Conservation (phyloP, 2,113 vertebrate genomes). For the Gymnocephalus cernua region DNA sequence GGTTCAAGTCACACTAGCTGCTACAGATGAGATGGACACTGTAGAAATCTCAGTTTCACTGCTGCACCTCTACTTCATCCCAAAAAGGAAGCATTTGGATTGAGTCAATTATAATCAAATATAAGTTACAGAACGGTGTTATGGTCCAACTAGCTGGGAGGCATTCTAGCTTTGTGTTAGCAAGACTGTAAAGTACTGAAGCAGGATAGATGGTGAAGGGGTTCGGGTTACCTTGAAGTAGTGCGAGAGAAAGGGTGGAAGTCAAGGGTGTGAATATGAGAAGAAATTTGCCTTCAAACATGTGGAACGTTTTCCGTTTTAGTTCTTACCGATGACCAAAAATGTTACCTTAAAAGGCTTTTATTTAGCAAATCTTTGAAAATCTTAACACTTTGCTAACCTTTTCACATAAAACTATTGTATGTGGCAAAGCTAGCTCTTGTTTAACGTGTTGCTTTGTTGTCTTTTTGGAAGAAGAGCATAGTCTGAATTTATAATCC, state of each 20-base stretch:
- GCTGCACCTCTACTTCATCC: background rate
- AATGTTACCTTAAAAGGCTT: background rate
- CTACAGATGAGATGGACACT: constrained; percentile 18
- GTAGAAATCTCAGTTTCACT: constrained; percentile 46
- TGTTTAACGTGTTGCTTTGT: constrained; percentile 1
- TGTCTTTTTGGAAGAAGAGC: background rate
- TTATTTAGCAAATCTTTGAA: background rate
- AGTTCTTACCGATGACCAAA: constrained; percentile 9
- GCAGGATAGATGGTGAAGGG: background rate
- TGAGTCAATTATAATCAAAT: background rate
- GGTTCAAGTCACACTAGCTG: constrained; percentile 11
- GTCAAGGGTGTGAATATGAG: background rate
- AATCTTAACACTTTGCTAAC: background rate
- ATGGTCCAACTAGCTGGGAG: background rate
- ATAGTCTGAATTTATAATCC: background rate
- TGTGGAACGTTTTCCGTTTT: background rate
- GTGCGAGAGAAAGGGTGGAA: background rate
- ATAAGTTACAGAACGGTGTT: background rate
- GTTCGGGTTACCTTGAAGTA: background rate
- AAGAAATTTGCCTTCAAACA: background rate
- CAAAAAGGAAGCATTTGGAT: background rate
- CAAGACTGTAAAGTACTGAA: background rate
- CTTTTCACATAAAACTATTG: background rate
- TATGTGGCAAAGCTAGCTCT: background rate
- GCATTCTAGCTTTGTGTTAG: background rate